A percentile compares a stretch with the other conserved stretches of the same genome.
Conservation (phyloP, 2,888 invertebrate genomes). For the Phlogophora meticulosa region DNA sequence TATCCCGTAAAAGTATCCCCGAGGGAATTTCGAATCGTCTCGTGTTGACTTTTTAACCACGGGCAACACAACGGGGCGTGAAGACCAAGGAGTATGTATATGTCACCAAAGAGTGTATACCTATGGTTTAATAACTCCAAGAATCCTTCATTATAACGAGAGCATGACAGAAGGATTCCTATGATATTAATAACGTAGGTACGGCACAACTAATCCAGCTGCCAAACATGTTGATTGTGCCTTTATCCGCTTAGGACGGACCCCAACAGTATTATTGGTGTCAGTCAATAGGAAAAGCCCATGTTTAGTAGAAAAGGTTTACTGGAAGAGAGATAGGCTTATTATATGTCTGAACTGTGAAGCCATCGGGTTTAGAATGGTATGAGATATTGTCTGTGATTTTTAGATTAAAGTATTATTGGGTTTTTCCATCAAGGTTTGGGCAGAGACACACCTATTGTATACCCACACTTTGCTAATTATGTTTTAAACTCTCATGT, state of each 20-base stretch:
- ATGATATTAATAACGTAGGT: conserved; percentile 17
- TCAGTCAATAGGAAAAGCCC: neutral
- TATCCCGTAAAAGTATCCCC: too few species aligned
- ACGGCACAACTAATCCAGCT: conserved; percentile 14
- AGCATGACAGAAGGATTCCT: conserved; percentile 1
- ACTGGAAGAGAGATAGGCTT: neutral
- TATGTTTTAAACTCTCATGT: too few species aligned
- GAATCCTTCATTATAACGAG: conserved; percentile 5
- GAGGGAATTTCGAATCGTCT: too few species aligned
- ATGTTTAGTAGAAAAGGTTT: neutral
- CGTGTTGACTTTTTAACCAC: too few species aligned
- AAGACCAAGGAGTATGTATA: neutral
- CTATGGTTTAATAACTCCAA: neutral
- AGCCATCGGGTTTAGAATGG: too few species aligned
- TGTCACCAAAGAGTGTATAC: neutral
- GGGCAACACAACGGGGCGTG: too few species aligned
- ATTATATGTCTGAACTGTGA: too few species aligned
- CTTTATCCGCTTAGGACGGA: conserved; percentile 17
- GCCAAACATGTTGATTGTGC: conserved; percentile 18
- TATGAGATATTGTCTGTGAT: too few species aligned
- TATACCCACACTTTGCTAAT: too few species aligned
- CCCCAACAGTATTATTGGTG: neutral
- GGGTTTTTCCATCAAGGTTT: too few species aligned
- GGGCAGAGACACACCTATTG: too few species aligned
- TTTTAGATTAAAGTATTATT: too few species aligned